Percentiles rank a stretch among this genome's conserved stretches.
phyloP scores from a whole-genome alignment of 64 coral and sea anemone species.

The Astreopora myriophthalma region DNA sequence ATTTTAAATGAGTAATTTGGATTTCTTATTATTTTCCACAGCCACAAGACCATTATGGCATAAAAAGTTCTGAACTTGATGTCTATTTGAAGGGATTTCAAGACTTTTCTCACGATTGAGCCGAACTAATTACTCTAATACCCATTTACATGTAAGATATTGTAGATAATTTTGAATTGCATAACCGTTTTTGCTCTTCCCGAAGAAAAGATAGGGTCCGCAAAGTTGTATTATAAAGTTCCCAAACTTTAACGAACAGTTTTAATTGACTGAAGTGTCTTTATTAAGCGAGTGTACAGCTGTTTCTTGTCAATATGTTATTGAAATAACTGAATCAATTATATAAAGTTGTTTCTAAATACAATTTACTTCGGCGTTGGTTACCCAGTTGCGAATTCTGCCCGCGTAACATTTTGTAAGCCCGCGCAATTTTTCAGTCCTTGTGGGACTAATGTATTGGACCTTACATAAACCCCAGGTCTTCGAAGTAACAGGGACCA shows the following conservation, averaged over 20 bases:
- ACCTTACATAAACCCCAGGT: too few relatives aligned
- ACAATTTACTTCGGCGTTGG: not conserved
- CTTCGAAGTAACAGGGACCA: too few relatives aligned
- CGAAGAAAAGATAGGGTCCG: not conserved
- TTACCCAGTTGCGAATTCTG: not conserved
- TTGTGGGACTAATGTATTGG: too few relatives aligned
- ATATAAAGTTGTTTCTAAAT: constrained; percentile 28
- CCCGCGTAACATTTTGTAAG: not conserved
- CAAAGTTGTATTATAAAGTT: constrained; percentile 4
- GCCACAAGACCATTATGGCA: constrained; percentile 88
- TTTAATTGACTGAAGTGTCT: constrained; percentile 47
- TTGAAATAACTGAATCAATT: constrained; percentile 35
- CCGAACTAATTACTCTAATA: not conserved
- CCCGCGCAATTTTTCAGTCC: not conserved
- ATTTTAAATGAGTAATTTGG: not conserved
- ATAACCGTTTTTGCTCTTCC: not conserved
- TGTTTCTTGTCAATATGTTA: constrained; percentile 44
- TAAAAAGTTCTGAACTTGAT: constrained; percentile 89
- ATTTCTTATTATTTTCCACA: constrained; percentile 36
- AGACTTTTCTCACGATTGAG: constrained; percentile 20
- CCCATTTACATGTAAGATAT: constrained; percentile 12
- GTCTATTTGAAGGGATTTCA: constrained; percentile 90
- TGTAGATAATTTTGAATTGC: constrained; percentile 8
- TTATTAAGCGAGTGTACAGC: constrained; percentile 26
- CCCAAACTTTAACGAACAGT: not conserved